Conservation (phyloP, 2,888 invertebrate genomes). For the Caenorhabditis virilis region DNA sequence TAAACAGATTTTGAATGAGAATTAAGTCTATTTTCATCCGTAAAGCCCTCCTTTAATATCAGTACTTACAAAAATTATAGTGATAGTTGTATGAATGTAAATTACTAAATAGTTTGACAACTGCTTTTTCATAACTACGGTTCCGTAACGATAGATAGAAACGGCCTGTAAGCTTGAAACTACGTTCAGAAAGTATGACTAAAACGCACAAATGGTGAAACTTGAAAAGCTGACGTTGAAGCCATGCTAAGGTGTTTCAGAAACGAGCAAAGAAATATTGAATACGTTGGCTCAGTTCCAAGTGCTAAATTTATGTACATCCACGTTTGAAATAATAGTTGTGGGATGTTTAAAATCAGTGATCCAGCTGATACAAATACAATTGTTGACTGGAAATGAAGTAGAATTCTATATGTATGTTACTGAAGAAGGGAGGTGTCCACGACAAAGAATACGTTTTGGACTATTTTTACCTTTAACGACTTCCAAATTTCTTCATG, state of each 20-base stretch:
- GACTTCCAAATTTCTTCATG: conserved; percentile 23
- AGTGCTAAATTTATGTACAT: conserved; percentile 29
- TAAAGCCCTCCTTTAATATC: too few relatives aligned
- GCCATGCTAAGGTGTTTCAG: conserved; percentile 27
- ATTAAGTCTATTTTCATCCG: too few relatives aligned
- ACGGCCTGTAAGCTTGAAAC: conserved; percentile 33
- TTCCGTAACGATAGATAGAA: conserved; percentile 31
- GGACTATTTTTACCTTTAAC: conserved; percentile 14
- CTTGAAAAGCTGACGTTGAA: conserved; percentile 30
- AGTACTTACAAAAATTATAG: conserved; percentile 15
- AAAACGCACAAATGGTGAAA: conserved; percentile 26
- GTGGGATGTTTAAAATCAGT: conserved; percentile 23
- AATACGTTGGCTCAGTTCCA: conserved; percentile 14
- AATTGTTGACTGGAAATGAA: conserved; percentile 32
- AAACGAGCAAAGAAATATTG: conserved; percentile 24
- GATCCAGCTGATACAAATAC: conserved; percentile 31
- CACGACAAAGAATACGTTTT: too few relatives aligned
- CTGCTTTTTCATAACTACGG: conserved; percentile 24
- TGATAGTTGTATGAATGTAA: conserved; percentile 11
- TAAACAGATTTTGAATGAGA: too few relatives aligned
- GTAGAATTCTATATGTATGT: too few relatives aligned
- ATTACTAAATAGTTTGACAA: conserved; percentile 20
- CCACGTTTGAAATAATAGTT: conserved; percentile 25
- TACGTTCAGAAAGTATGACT: too few relatives aligned
- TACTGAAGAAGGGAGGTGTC: too few relatives aligned